A percentile compares a stretch with the other conserved stretches of the same genome.
Conservation (phyloP, 2,888 invertebrate genomes). For the Gymnoscelis rufifasciata region DNA sequence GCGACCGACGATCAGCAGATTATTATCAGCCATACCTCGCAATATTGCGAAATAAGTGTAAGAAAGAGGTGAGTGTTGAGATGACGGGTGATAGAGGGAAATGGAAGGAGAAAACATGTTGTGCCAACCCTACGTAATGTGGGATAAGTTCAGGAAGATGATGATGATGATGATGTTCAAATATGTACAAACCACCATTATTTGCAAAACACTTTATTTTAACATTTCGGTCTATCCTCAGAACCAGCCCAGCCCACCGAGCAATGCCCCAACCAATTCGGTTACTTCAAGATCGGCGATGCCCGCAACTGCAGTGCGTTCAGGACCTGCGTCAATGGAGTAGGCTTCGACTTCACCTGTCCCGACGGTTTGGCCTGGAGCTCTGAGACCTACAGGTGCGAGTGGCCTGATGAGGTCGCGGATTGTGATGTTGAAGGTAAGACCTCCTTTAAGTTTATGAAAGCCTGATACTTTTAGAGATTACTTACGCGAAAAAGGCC, state of each 20-base stretch:
- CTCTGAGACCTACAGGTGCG: constrained; percentile 85
- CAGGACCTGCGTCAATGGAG: constrained; percentile 90
- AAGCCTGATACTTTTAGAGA: not conserved
- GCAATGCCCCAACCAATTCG: constrained; percentile 90
- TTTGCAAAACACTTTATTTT: no score
- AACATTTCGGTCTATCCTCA: constrained; percentile 36
- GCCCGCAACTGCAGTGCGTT: constrained; percentile 85
- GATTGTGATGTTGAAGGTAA: constrained; percentile 90
- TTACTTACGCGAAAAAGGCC: no score
- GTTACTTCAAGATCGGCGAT: constrained; percentile 85
- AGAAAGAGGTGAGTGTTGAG: no score
- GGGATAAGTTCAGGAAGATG: no score
- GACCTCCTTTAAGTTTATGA: not conserved
- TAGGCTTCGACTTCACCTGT: constrained; percentile 85
- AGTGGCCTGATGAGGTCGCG: constrained; percentile 91
- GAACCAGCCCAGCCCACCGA: constrained; percentile 86
- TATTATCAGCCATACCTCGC: no score
- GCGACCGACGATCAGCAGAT: no score
- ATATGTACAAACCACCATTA: no score
- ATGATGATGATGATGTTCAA: no score
- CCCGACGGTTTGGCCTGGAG: constrained; percentile 91
- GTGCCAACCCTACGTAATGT: no score
- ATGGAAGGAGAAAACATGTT: no score
- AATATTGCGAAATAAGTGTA: no score
- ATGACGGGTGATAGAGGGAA: no score